Evolutionary conservation across 2,113 vertebrate species (phyloP), one percentile per base, ranked within the genome.

Genomic region (Maccullochella peelii): DNA sequence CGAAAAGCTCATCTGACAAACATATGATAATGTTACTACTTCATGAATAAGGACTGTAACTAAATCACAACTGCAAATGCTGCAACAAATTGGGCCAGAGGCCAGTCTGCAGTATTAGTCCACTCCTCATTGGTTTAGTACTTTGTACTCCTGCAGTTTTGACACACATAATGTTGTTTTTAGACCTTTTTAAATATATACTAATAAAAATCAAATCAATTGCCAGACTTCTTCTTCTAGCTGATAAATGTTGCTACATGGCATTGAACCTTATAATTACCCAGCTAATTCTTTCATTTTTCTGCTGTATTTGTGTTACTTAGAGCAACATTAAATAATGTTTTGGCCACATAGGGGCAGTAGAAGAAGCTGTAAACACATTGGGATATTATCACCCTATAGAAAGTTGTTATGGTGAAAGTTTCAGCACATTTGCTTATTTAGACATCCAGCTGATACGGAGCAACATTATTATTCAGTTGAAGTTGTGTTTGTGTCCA

Each of bases 321-420:
- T 54, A 33, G 36, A 38, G 23, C 12, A 21, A 4, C 27, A 14
- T 69, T 4, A 59, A 11, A 16, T 20, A 6, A 8, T 8, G 20
- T 59, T 27, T 25, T 82, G 33, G 38, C 73, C 57, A 71, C 67
- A 70, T 49, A 42, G 79, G 7, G 40, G 40, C 42, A 50, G 36
- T 16, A 67, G 8, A 30, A 40, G 42, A 59, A 14, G 50, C 66
- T 76, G 57, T 75, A 57, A 57, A 58, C 80, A 82, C 55, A 57
- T 6, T 21, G 21, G 33, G 3, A 58, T 16, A 49, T 49, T 23
- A 79, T 36, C 40, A 27, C 6, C 4, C 6, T 33, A 68, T n/a
- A 68, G 47, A 18, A n/a, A 80, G 36, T 16, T 54, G 23, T 33
- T 20, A 49, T 1, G 38, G 52, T 0, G 1, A 36, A 47, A 1